Base-by-base conservation (phyloP, 35 echinoderm and acorn worm species). In the Amphiura filiformis region DNA sequence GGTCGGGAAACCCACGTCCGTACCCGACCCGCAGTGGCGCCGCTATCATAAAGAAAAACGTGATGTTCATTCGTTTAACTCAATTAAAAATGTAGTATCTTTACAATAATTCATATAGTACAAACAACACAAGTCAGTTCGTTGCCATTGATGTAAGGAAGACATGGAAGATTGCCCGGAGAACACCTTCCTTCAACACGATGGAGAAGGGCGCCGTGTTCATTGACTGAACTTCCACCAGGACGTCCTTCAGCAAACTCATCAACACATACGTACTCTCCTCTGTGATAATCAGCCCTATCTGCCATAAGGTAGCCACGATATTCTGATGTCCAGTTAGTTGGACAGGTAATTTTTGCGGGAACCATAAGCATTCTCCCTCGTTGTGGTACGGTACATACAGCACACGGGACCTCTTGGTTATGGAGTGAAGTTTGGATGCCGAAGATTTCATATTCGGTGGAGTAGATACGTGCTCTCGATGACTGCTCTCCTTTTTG, bases 81-180 rank as follows among this genome's bases (percentile, higher is more conserved):
- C n/a, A n/a, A n/a, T n/a, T n/a, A n/a, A n/a, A n/a, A n/a, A n/a
- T n/a, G n/a, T n/a, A n/a, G n/a, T n/a, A n/a, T n/a, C n/a, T n/a
- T n/a, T n/a, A n/a, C n/a, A n/a, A 47, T 47, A 47, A 9, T 47
- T 86, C 77, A 91, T 0, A 91, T 77, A 22, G 89, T 91, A 81
- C 89, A 91, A 39, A 91, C 83, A 22, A 82, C 89, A 91, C 89
- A 91, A 1, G 89, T 91, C 1, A 91, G 84, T 79, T 90, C 89
- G 47, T 92, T 80, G 7, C 90, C 84, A 91, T 87, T 34, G 0
- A 92, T 52, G 26, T 92, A 92, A 23, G 84, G 90, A 38, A 76
- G 70, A 65, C 90, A 87, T 0, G 90, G 84, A 3, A 92, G 61
- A 30, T 70, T 84, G 20, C 84, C 90, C 26, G 35, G 75, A 12